Conservation (phyloP, 1,140 invertebrate species). For the Lerema accius region DNA sequence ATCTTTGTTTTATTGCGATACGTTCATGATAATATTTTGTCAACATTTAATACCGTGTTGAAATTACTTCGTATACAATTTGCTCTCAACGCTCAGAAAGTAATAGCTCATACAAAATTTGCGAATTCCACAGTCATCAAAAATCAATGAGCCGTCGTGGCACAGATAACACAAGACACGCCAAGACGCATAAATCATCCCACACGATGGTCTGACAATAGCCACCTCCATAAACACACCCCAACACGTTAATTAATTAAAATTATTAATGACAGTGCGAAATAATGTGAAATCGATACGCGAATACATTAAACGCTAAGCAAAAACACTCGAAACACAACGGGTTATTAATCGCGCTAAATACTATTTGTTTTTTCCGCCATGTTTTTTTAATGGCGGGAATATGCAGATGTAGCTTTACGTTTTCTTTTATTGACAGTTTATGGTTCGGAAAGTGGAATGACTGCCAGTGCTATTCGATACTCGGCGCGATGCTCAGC, state of each 20-base stretch:
- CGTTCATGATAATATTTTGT: background rate
- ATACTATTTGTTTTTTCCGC: constrained; percentile 60
- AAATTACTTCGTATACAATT: background rate
- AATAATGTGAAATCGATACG: constrained; percentile 70
- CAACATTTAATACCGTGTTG: constrained; percentile 5
- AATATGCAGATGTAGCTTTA: constrained; percentile 75
- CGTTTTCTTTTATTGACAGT: constrained; percentile 77
- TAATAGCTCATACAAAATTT: constrained; percentile 5
- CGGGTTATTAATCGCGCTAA: constrained; percentile 76
- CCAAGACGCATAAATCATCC: constrained; percentile 67
- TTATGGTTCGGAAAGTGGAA: constrained; percentile 78
- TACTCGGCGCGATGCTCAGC: constrained; percentile 42
- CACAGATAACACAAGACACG: constrained; percentile 46
- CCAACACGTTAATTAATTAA: constrained; percentile 66
- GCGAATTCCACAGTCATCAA: constrained; percentile 57
- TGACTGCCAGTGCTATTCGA: constrained; percentile 58
- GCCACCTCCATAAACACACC: constrained; percentile 60
- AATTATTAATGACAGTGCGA: constrained; percentile 69
- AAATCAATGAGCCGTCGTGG: constrained; percentile 64
- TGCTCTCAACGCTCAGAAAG: too few species aligned
- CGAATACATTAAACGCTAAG: constrained; percentile 36
- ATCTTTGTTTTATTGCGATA: too few species aligned
- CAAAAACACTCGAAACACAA: constrained; percentile 53
- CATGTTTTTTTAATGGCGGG: constrained; percentile 62
- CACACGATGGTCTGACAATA: constrained; percentile 58